Evolutionary conservation across 2,888 invertebrate genomes (phyloP).

Genomic region (Sepiola atlantica): DNA sequence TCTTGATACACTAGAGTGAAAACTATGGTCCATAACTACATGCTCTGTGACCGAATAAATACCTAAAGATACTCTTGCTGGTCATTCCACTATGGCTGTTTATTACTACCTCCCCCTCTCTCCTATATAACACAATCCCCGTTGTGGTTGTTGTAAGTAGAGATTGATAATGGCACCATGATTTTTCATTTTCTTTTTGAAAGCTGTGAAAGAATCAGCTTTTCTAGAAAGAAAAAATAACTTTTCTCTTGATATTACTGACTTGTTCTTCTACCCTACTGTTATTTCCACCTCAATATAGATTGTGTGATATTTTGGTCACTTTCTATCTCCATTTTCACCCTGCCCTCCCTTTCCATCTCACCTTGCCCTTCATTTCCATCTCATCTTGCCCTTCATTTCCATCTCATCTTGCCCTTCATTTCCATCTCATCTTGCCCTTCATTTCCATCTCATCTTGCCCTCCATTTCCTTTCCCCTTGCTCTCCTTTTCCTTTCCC

Average conservation of each 20-base stretch:
- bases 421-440: too few species aligned
- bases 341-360: too few species aligned
- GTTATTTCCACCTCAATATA: too few species aligned
- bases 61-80: neutral
- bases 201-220: neutral
- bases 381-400: too few species aligned
- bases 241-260: conserved; percentile 16
- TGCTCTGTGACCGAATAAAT: neutral
- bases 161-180: neutral
- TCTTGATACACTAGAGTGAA: neutral
- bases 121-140: neutral
- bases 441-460: too few species aligned
- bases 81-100: neutral
- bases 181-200: neutral
- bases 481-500: too few species aligned
- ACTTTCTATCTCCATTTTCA: too few species aligned
- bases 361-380: too few species aligned
- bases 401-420: too few species aligned
- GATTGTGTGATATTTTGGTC: too few species aligned
- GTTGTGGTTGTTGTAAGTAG: neutral
- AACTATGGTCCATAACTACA: neutral
- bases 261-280: neutral
- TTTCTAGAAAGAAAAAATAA: neutral
- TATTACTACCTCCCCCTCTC: neutral
- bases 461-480: too few species aligned